Evolutionary conservation across 2,113 vertebrate species (phyloP), one percentile per base, ranked within the genome.

Genomic region (Prionailurus viverrinus): DNA sequence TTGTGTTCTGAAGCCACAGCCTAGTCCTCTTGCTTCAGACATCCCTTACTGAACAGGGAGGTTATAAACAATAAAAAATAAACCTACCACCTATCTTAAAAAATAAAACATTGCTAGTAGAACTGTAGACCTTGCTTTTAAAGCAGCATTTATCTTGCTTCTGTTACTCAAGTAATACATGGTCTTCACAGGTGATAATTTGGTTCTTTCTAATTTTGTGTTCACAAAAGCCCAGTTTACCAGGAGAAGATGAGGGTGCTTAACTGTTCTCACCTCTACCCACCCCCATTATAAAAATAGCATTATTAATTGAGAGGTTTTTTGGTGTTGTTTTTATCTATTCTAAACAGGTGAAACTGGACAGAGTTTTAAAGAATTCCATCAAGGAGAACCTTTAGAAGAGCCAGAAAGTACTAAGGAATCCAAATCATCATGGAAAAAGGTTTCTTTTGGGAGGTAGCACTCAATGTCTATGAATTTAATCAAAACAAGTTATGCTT

Each of bases 261-360:
- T 48, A 21, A 18, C 14, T 84, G 7, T 74, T 51, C 18, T 90
- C 48, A 66, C 39, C 53, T 78, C 21, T 90, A 1, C 33, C 53
- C 10, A 33, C 31, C 14, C 10, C 41, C 63, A 0, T 69, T 69
- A 21, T 31, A 95, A 51, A 80, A 65, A 88, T 33, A 92, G 29
- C 91, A 97, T 14, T 45, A 90, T 8, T 73, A 95, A 51, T 85
- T 81, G 71, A 41, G 10, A 5, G 16, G 5, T 11, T 80, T 90
- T 96, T 65, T 45, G 55, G 63, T 83, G 9, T 45, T 94, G 78
- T 96, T 81, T 96, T 36, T 81, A 12, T 98, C 31, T 97, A 2
- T 98, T 98, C 58, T 98, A 91, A 97, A 97, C 97, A 99, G 99
- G 94, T 96, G 98, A 97, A 68, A 27, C 73, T 74, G 96, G 96